Percentiles rank a stretch among this genome's conserved stretches.
Conservation (phyloP, 2,888 invertebrate species). For the Torymus auratus region DNA sequence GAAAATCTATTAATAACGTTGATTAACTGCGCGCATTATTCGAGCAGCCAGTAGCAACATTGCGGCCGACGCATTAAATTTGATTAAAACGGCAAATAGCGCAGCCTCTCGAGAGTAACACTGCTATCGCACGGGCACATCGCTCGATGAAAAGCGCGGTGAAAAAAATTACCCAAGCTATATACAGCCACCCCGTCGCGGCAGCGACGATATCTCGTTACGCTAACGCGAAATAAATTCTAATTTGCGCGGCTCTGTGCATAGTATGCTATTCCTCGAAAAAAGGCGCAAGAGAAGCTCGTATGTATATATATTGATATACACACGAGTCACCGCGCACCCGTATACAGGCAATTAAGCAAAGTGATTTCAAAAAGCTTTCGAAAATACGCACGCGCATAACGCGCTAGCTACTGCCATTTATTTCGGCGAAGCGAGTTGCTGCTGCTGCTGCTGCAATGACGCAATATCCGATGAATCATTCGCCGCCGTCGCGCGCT, state of each 20-base stretch:
- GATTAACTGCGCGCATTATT: no score
- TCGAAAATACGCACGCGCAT: constrained; percentile 35
- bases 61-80: constrained; percentile 17
- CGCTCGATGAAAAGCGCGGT: neutral
- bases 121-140: neutral
- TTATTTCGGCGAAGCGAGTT: constrained; percentile 19
- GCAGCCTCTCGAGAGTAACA: neutral
- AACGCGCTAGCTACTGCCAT: neutral
- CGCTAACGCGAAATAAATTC: constrained; percentile 49
- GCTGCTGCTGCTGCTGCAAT: constrained; percentile 6
- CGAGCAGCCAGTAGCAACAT: no score
- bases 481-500: constrained; percentile 25
- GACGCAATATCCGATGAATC: constrained; percentile 56
- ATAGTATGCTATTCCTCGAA: constrained; percentile 3
- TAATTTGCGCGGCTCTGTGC: constrained; percentile 47
- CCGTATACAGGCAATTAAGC: constrained; percentile 47
- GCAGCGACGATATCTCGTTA: constrained; percentile 43
- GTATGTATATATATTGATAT: no score
- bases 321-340: neutral
- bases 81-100: constrained; percentile 30
- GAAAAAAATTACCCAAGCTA: no score
- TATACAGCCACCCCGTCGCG: neutral
- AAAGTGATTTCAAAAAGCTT: constrained; percentile 55
- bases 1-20: no score
- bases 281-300: neutral